These are phyloP conservation scores for Cheirogaleus major DNA, from an alignment of 2,797 vertebrate species.

Conservation along the genomic window DNA sequence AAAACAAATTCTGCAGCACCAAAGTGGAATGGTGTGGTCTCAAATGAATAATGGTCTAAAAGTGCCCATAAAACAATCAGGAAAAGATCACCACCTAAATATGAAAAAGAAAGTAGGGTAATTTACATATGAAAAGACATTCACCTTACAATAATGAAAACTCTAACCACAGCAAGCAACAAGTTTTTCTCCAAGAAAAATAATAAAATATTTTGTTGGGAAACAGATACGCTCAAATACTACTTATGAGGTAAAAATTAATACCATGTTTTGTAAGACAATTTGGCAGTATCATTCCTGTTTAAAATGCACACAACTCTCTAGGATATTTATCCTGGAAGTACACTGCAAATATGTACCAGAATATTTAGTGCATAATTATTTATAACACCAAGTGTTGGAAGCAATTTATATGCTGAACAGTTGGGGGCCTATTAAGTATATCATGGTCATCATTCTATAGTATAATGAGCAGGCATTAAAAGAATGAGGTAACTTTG, in stretches of 20 bases:
- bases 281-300: neutral
- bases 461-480: neutral
- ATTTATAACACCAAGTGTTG: neutral
- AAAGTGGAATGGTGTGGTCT: neutral
- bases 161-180: neutral
- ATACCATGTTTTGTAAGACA: neutral
- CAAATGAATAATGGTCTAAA: neutral
- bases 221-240: neutral
- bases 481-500: neutral
- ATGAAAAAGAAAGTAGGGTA: neutral
- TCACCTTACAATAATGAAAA: neutral
- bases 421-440: neutral
- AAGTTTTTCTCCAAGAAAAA: neutral
- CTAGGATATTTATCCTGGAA: neutral
- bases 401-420: neutral
- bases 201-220: neutral
- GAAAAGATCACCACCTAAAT: neutral
- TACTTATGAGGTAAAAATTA: neutral
- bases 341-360: neutral
- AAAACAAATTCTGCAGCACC: neutral
- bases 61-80: neutral
- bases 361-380: neutral
- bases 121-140: neutral
- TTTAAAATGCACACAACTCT: neutral
- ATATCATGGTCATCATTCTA: neutral